Base-by-base conservation (phyloP, 1,140 invertebrate genomes). In the Rhopalosiphum padi region DNA sequence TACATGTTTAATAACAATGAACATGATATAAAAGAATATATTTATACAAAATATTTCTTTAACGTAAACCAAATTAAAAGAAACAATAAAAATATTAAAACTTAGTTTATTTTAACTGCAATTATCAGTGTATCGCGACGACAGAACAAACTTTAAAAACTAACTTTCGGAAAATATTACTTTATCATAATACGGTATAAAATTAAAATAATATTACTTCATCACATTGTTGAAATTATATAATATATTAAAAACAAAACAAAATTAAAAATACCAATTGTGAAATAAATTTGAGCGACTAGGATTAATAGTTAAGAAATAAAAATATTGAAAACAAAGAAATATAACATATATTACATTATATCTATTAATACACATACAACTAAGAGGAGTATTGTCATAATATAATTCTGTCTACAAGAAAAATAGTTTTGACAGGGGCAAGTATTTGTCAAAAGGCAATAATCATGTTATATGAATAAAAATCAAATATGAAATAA, bases 71-170 rank as follows among this genome's bases (percentile, higher is more conserved):
- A 91, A 51, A 92, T 51, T n/a, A 48, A 82, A 51, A 83, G 68
- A 25, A 93, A 93, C 82, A 85, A 30, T 30, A 53, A 85, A 55
- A 85, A 53, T 6, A 92, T 91, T 23, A 51, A 37, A 48, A 48
- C 68, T 90, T 92, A 86, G 91, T 93, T 93, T 93, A 93, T 93
- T 93, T 93, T 93, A 93, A 93, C 91, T 86, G 91, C 91, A 93
- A 86, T 93, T 93, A 93, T 86, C 91, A 93, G 91, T 93, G 91
- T 93, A 93, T 93, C 51, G 35, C 91, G 82, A 92, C 43, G 68
- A 93, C 82, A 86, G 82, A 37, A 92, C 22, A 92, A 83, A 48
- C 7, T 11, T 92, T 83, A 35, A 82, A 48, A 83, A 37, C 46
- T 83, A 92, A 92, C 43, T 92, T 90, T 90, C 18, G 22, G 46